phyloP scores from a whole-genome alignment of 2,797 vertebrate genomes.

The Karalla daura region DNA sequence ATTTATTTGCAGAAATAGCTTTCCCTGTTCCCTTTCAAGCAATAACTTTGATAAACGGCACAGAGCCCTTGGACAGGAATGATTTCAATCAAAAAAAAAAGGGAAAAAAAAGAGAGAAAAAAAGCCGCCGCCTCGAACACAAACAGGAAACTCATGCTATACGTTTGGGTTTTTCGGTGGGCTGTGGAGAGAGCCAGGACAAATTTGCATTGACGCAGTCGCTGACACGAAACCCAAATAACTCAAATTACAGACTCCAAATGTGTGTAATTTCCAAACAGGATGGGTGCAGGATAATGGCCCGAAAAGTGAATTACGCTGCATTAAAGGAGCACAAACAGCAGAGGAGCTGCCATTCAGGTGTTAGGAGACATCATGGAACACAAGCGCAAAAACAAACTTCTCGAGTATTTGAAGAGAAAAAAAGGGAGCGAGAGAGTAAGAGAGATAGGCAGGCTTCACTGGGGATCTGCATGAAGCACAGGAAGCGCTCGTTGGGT shows the following conservation, averaged over 20 bases:
- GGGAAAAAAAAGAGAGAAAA: too few species aligned
- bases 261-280: not conserved
- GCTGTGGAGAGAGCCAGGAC: not conserved
- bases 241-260: slow-evolving; percentile 7
- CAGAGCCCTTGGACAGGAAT: slow-evolving; percentile 18
- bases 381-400: slow-evolving; percentile 65
- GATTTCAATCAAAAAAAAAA: slow-evolving; percentile 42
- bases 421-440: too few species aligned
- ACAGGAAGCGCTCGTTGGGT: slow-evolving; percentile 52
- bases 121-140: slow-evolving; percentile 1
- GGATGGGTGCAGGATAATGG: not conserved
- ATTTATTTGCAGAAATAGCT: slow-evolving; percentile 59
- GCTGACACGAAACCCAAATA: slow-evolving; percentile 3
- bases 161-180: not conserved
- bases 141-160: not conserved
- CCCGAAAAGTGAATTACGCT: not conserved
- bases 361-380: slow-evolving; percentile 46
- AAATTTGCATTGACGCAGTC: not conserved
- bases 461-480: slow-evolving; percentile 46
- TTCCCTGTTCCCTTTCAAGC: slow-evolving; percentile 45
- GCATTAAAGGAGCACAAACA: slow-evolving; percentile 9
- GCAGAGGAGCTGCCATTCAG: slow-evolving; percentile 15
- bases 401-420: slow-evolving; percentile 64
- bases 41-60: slow-evolving; percentile 54
- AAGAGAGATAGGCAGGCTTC: slow-evolving; percentile 15